Evolutionary conservation across 2,888 invertebrate species (phyloP).

Genomic region (Athetis lepigone): DNA sequence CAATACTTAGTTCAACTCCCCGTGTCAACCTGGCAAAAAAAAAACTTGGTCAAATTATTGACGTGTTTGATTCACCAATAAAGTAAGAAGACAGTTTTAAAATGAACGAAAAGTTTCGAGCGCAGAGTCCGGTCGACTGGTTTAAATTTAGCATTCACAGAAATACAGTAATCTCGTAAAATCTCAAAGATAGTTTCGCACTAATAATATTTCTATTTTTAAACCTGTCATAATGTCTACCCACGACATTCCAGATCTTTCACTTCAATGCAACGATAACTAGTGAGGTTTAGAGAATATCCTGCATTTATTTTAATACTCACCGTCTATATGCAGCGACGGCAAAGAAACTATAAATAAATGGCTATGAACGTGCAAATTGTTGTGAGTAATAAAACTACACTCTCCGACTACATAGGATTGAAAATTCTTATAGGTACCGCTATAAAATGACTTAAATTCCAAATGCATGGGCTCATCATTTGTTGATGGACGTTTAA

Average conservation of each 20-base stretch:
- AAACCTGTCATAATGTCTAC: constrained; percentile 65
- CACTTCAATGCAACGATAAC: constrained; percentile 46
- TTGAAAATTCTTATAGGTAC: not conserved
- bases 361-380: constrained; percentile 14
- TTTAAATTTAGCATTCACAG: constrained; percentile 62
- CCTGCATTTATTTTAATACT: constrained; percentile 38
- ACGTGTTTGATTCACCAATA: not conserved
- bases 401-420: not conserved
- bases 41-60: not conserved
- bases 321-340: constrained; percentile 6
- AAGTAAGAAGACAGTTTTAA: constrained; percentile 40
- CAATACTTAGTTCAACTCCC: no score
- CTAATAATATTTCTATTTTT: constrained; percentile 65
- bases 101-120: constrained; percentile 39
- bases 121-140: constrained; percentile 52
- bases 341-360: constrained; percentile 24
- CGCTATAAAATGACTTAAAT: not conserved
- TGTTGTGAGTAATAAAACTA: constrained; percentile 3
- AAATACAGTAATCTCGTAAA: constrained; percentile 65
- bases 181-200: constrained; percentile 62
- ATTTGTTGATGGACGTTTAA: not conserved
- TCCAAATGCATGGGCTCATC: not conserved
- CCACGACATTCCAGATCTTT: constrained; percentile 65
- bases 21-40: no score
- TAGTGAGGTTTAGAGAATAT: constrained; percentile 40